phyloP scores from a whole-genome alignment of 23 tunicate genomes.

The Clavelina lepadiformis region DNA sequence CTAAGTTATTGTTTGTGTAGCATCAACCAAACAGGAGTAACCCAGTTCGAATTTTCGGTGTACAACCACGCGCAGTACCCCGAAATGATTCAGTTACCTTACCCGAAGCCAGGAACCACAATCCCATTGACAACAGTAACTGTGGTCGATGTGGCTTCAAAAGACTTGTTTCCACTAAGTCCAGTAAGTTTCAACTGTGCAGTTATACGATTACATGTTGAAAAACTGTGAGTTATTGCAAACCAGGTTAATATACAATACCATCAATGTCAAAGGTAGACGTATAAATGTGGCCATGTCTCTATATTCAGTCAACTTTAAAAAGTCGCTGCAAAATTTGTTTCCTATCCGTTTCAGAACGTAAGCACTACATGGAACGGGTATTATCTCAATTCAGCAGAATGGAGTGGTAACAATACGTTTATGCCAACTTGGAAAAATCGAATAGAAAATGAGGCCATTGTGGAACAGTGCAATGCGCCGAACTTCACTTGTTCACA shows the following conservation, averaged over 20 bases:
- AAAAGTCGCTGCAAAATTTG: too few relatives aligned
- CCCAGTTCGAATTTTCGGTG: constrained; percentile 47
- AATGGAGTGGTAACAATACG: constrained; percentile 50
- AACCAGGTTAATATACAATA: too few relatives aligned
- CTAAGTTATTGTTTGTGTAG: constrained; percentile 16
- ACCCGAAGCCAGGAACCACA: constrained; percentile 82
- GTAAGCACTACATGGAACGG: constrained; percentile 26
- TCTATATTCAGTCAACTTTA: too few relatives aligned
- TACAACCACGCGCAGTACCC: constrained; percentile 56
- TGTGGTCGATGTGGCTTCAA: constrained; percentile 3
- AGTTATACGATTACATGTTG: too few relatives aligned
- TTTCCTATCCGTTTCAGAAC: too few relatives aligned
- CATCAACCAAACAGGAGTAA: constrained; percentile 45
- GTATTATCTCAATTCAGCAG: constrained; percentile 62
- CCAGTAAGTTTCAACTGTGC: too few relatives aligned
- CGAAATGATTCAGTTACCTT: constrained; percentile 52
- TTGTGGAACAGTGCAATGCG: constrained; percentile 29
- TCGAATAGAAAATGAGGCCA: constrained; percentile 53
- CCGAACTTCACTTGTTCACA: constrained; percentile 47
- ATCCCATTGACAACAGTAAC: constrained; percentile 36
- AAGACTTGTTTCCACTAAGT: not conserved
- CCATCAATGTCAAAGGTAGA: too few relatives aligned
- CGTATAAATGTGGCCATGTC: too few relatives aligned
- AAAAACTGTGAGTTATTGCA: too few relatives aligned
- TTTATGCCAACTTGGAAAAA: constrained; percentile 79